Base-by-base conservation (phyloP, 2,888 invertebrate species). In the Zygothrica quintamaculata region DNA sequence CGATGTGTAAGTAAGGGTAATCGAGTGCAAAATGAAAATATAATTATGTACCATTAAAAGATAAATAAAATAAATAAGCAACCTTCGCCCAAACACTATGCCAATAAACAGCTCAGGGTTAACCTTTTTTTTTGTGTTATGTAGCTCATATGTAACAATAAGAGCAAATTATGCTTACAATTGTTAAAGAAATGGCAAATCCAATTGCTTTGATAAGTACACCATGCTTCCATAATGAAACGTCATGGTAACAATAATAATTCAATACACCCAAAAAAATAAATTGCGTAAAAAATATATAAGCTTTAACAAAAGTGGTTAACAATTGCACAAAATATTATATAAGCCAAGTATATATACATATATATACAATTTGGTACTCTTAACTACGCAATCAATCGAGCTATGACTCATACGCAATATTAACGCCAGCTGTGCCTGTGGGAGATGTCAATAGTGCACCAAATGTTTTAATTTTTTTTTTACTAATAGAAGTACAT, bases 401-500 rank as follows among this genome's bases (percentile, higher is more conserved):
- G 29, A 48, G 13, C 6, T 31, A 57, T 77, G 77, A 77, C 59
- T 77, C 81, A 81, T 65, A 15, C 29, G 34, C 56, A 13, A 39
- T n/a, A n/a, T 44, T 61, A 51, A 61, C 47, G 57, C 80, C 76
- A 77, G 80, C 73, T 76, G 76, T 65, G 79, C 64, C 12, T 53
- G 62, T 65, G 62, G 65, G 44, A 60, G 48, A 66, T 78, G 81
- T 81, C 69, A 69, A 72, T 71, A 60, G 31, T 52, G 64, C 43
- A 52, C 16, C 47, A 65, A 55, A 33, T 43, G 79, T 48, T 75
- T 65, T 79, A 68, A 73, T 73, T 77, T 77, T 62, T 62, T 62
- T 64, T 69, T 50, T 52, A 67, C n/a, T 1, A 9, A 36, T 4
- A 4, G 13, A 8, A 18, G 18, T 40, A 22, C 22, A 31, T 59